Percentiles rank a stretch among this genome's conserved stretches.
phyloP scores from a whole-genome alignment of 2,113 vertebrate genomes.

The Myotis lucifugus region DNA sequence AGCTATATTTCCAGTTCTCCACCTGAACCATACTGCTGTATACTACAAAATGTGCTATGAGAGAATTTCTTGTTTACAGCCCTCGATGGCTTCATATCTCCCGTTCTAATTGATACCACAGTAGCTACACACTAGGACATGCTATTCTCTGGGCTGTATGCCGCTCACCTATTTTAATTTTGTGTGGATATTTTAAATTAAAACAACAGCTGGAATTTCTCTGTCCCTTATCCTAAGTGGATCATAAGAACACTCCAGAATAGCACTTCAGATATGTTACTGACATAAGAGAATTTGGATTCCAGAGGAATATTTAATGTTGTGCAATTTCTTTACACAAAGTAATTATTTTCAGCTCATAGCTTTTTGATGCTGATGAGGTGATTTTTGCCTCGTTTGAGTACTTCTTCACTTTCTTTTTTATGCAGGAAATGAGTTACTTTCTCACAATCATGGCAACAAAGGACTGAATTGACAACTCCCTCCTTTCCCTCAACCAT shows the following conservation, averaged over 20 bases:
- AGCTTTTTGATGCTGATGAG: not conserved
- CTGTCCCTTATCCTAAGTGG: not conserved
- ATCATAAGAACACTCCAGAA: not conserved
- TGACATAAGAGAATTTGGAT: not conserved
- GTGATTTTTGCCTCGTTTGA: not conserved
- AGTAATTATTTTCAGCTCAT: not conserved
- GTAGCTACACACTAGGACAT: not conserved
- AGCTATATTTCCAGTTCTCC: not conserved
- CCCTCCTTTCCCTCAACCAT: not conserved
- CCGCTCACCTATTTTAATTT: not conserved
- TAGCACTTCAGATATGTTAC: not conserved
- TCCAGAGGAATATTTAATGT: not conserved
- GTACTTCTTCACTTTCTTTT: not conserved
- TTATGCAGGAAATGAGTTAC: not conserved
- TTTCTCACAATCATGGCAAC: not conserved
- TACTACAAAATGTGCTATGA: not conserved
- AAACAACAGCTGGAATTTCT: slow-evolving; percentile 1
- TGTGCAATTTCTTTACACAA: not conserved
- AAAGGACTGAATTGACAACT: not conserved
- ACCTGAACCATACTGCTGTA: not conserved
- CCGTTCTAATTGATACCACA: not conserved
- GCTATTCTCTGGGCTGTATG: not conserved
- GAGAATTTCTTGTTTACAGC: not conserved
- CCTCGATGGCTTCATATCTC: not conserved
- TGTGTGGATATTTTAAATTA: not conserved